phyloP scores from a whole-genome alignment of 2,113 vertebrate species.

The Tragelaphus imberbis region DNA sequence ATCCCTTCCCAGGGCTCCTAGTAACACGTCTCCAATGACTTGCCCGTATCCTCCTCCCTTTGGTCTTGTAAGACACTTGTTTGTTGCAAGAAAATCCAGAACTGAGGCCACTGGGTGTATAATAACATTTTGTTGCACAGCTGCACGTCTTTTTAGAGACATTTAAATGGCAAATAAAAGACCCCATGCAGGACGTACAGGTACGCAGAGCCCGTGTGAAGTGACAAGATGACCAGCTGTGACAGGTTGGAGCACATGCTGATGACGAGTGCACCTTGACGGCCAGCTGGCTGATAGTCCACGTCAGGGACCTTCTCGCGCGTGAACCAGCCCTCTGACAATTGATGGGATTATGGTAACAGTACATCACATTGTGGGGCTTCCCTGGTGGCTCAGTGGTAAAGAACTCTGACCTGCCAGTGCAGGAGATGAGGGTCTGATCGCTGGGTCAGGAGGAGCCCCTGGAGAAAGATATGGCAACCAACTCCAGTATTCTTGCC shows the following conservation, averaged over 20 bases:
- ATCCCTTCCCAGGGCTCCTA: accelerated
- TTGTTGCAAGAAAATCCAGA: not conserved
- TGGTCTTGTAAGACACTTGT: not conserved
- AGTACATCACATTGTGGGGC: accelerated
- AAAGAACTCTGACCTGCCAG: not conserved
- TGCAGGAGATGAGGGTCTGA: not conserved
- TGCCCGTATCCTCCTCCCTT: accelerated
- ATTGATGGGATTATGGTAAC: accelerated
- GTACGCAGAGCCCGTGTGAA: accelerated
- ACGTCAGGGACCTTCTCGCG: accelerated
- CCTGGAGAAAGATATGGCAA: not conserved
- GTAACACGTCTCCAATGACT: not conserved
- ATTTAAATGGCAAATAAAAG: not conserved
- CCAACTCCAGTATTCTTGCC: not conserved
- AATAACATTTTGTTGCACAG: not conserved
- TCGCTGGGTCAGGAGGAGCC: not conserved
- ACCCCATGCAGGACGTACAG: accelerated
- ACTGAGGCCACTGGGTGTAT: accelerated
- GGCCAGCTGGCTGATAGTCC: not conserved
- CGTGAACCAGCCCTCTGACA: not conserved
- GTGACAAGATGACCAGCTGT: not conserved
- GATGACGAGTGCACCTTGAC: not conserved
- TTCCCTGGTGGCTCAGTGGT: not conserved
- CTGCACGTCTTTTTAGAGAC: not conserved
- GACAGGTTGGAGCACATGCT: not conserved